Conservation (phyloP, 2,888 invertebrate genomes). For the Cyaniris semiargus region DNA sequence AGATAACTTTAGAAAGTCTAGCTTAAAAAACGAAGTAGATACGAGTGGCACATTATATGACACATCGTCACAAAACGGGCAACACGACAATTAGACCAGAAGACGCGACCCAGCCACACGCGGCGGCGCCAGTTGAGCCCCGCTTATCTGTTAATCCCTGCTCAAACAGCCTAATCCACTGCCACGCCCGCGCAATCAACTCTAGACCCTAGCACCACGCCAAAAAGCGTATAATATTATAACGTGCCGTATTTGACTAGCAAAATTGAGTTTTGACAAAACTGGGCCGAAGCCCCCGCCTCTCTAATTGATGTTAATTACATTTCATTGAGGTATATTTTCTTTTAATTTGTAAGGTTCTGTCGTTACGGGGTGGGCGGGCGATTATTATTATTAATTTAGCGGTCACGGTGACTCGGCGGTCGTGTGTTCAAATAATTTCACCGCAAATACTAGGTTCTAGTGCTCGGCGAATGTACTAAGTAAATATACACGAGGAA, state of each 20-base stretch:
- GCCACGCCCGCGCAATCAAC: slow-evolving; percentile 42
- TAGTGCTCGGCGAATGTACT: neutral
- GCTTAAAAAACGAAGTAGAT: neutral
- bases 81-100: slow-evolving; percentile 33
- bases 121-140: slow-evolving; percentile 67
- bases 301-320: slow-evolving; percentile 55
- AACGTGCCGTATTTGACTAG: slow-evolving; percentile 62
- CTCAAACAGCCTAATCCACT: slow-evolving; percentile 78
- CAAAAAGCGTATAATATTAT: neutral
- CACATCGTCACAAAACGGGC: neutral
- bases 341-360: slow-evolving; percentile 53
- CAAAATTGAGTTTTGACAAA: slow-evolving; percentile 79
- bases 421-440: slow-evolving; percentile 2
- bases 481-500: neutral
- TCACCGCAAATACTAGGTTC: slow-evolving; percentile 12
- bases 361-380: slow-evolving; percentile 40
- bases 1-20: neutral
- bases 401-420: neutral
- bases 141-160: slow-evolving; percentile 78
- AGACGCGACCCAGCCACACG: slow-evolving; percentile 59
- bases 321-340: slow-evolving; percentile 51
- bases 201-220: neutral
- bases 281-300: slow-evolving; percentile 55
- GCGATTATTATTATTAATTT: slow-evolving; percentile 40
- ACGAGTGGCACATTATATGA: neutral